Evolutionary conservation across 2,888 invertebrate species (phyloP), one percentile per base, ranked within the genome.

Genomic region (Tachina grossa): DNA sequence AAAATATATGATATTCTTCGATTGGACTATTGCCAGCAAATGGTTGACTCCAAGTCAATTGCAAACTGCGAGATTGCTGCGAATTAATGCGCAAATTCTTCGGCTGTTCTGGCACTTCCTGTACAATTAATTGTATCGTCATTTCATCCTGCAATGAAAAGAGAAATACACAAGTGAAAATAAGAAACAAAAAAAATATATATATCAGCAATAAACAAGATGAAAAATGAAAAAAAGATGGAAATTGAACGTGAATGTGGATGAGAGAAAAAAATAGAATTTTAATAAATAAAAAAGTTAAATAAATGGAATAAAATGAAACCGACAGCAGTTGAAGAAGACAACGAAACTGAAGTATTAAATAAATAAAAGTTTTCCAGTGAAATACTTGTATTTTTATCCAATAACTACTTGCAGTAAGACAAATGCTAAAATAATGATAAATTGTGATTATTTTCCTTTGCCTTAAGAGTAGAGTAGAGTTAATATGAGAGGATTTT

Each of bases 61-160:
- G 96, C 87, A 97, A 95, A 41, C 96, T 95, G 83, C 97, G 94
- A 81, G 97, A 97, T 89, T 96, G 96, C 90, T 97, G 97, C 88
- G 97, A 97, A 89, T 96, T 95, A 71, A 97, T 96, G 88, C 96
- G 94, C 87, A 98, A 95, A 91, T 97, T 97, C 91, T 96, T 95
- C 5, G 98, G 98, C 92, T 97, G 95, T 92, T 98, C 98, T 1
- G 98, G 98, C 57, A 96, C 96, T 94, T 98, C 96, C 94, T 98
- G 97, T 43, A 98, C 97, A 72, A 97, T 96, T 84, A 98, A 94
- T 91, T 97, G 97, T 91, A 98, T 97, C 74, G 96, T 95, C 95
- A 97, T 97, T 92, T 97, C 96, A 90, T 98, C 98, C 93, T 86
- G 91, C 69, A 66, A 65, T 9, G 47, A 66, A 72, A 47, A 19